Conservation (phyloP, 2,797 vertebrate species). For the Neostethus bicornis region DNA sequence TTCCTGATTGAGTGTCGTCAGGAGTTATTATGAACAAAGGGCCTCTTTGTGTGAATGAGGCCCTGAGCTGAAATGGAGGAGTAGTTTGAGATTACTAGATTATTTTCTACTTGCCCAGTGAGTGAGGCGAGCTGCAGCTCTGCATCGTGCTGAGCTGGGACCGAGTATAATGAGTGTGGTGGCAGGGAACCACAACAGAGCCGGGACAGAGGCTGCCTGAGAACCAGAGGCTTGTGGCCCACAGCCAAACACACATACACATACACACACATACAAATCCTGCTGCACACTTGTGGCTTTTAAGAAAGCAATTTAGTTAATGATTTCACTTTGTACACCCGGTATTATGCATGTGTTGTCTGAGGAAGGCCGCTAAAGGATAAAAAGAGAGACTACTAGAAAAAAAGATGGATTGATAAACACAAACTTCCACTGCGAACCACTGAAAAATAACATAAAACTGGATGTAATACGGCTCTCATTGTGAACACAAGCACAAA, state of each 20-base stretch:
- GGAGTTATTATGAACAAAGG: conserved; percentile 69
- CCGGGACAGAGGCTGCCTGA: conserved; percentile 71
- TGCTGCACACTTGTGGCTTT: conserved; percentile 78
- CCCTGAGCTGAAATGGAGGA: conserved; percentile 67
- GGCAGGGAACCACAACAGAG: conserved; percentile 84
- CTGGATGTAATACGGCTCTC: conserved; percentile 36
- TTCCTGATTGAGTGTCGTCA: conserved; percentile 57
- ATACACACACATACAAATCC: conserved; percentile 73
- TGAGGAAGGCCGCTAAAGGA: conserved; percentile 53
- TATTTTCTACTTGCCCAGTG: conserved; percentile 72
- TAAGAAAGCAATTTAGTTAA: conserved; percentile 82
- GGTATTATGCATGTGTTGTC: conserved; percentile 73
- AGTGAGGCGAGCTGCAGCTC: conserved; percentile 61
- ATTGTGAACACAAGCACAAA: conserved; percentile 39
- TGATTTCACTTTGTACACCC: conserved; percentile 81
- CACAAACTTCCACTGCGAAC: conserved; percentile 45
- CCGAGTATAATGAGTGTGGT: conserved; percentile 80
- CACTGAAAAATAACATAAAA: conserved; percentile 54
- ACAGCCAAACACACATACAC: conserved; percentile 76
- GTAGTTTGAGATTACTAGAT: conserved; percentile 82
- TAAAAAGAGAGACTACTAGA: conserved; percentile 37
- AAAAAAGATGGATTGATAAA: conserved; percentile 70
- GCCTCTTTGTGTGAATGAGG: conserved; percentile 71
- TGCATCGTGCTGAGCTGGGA: conserved; percentile 65
- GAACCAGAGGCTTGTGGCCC: conserved; percentile 76